Conservation (phyloP, 2,797 vertebrate species). For the Emydoidea blandingii region DNA sequence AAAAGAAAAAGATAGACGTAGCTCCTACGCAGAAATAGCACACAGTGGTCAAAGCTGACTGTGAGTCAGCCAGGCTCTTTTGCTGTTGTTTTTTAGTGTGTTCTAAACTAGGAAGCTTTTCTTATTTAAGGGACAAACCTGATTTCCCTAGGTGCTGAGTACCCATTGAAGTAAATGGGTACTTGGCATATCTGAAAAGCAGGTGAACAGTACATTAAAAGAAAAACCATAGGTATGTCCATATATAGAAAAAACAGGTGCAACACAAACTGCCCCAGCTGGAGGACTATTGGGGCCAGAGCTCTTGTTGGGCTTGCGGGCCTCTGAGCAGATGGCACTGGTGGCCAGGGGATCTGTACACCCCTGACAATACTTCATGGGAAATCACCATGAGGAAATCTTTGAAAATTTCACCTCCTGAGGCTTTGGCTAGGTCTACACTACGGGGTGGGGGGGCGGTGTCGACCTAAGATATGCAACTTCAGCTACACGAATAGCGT, state of each 20-base stretch:
- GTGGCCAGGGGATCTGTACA: not conserved
- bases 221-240: not conserved
- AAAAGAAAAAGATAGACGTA: not conserved
- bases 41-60: not conserved
- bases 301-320: not conserved
- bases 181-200: not conserved
- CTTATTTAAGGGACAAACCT: not conserved
- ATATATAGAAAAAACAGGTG: not conserved
- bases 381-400: not conserved
- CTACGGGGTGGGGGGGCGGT: too few relatives aligned
- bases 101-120: conserved; percentile 9
- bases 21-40: not conserved
- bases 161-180: not conserved
- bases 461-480: too few relatives aligned
- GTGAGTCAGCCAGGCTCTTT: not conserved
- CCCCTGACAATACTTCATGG: too few relatives aligned
- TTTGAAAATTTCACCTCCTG: not conserved
- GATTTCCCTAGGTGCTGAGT: not conserved
- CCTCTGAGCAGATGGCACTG: not conserved
- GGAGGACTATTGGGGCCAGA: not conserved
- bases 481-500: too few relatives aligned
- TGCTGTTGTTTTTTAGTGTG: not conserved
- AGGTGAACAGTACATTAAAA: not conserved
- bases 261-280: not conserved
- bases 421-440: too few relatives aligned